A percentile compares a stretch with the other conserved stretches of the same genome.
Conservation (phyloP, 2,888 invertebrate species). For the Arenicola marina region DNA sequence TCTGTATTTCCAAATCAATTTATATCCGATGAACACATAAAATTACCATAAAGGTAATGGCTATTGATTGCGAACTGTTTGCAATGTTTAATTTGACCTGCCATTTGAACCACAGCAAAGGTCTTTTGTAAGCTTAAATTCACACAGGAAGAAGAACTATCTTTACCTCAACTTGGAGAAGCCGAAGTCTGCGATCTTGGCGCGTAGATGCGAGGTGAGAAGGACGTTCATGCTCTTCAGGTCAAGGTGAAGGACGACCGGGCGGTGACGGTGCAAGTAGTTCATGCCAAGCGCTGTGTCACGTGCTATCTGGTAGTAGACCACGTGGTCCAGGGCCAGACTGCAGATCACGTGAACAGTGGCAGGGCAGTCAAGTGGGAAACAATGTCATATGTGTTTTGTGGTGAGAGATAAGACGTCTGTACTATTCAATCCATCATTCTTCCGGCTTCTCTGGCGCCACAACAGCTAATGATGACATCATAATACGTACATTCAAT, state of each 20-base stretch:
- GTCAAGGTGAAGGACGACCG: constrained; percentile 52
- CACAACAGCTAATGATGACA: too few species aligned
- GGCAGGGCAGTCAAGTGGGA: too few species aligned
- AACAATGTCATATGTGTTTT: too few species aligned
- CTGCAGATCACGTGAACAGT: constrained; percentile 25
- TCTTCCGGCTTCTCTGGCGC: too few species aligned
- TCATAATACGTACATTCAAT: too few species aligned
- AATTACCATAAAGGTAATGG: not conserved
- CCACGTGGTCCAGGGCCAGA: constrained; percentile 44
- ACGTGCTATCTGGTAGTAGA: constrained; percentile 48
- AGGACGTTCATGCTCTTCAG: constrained; percentile 55
- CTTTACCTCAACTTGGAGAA: constrained; percentile 54
- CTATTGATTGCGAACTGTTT: not conserved
- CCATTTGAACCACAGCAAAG: too few species aligned
- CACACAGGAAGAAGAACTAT: not conserved
- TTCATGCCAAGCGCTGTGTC: constrained; percentile 54
- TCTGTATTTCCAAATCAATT: not conserved
- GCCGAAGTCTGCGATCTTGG: constrained; percentile 58
- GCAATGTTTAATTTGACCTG: not conserved
- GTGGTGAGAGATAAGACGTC: too few species aligned
- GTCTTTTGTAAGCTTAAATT: not conserved
- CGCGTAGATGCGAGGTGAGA: constrained; percentile 42
- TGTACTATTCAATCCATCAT: too few species aligned
- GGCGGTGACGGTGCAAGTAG: constrained; percentile 52
- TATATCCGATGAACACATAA: too few species aligned